These are phyloP conservation scores for Hedychridium roseum DNA, from an alignment of 2,888 invertebrate genomes.

Conservation along the genomic window DNA sequence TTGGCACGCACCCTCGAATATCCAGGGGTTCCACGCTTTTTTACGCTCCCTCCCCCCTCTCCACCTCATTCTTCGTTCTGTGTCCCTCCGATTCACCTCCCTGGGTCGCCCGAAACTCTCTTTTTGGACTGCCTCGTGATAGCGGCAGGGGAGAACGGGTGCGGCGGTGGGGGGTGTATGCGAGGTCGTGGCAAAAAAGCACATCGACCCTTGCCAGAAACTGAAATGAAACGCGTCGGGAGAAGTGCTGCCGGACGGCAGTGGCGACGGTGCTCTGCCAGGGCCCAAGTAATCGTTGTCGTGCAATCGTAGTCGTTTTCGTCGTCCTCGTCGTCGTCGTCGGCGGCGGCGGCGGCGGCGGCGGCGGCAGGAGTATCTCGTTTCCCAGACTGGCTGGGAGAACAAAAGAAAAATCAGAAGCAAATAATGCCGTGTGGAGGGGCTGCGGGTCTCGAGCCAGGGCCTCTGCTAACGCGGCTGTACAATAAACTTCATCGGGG, in stretches of 20 bases:
- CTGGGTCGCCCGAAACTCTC: too few species aligned
- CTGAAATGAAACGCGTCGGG: slow-evolving; percentile 41
- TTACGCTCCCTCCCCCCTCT: not conserved
- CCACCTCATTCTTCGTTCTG: slow-evolving; percentile 13
- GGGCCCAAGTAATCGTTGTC: too few species aligned
- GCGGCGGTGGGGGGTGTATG: too few species aligned
- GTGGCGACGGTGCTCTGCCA: slow-evolving; percentile 31
- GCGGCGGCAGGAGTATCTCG: slow-evolving; percentile 11
- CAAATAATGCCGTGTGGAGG: slow-evolving; percentile 16
- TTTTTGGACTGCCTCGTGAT: too few species aligned
- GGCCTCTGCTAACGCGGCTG: slow-evolving; percentile 5
- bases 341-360: slow-evolving; percentile 3
- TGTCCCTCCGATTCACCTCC: too few species aligned
- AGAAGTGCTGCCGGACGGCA: slow-evolving; percentile 17
- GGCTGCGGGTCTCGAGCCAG: slow-evolving; percentile 2
- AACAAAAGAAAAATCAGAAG: slow-evolving; percentile 32
- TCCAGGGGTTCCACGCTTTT: slow-evolving; percentile 3
- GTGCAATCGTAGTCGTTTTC: slow-evolving; percentile 13
- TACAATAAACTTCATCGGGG: slow-evolving; percentile 19
- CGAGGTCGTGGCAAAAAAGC: not conserved
- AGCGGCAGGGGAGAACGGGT: too few species aligned
- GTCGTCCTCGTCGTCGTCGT: slow-evolving; percentile 15
- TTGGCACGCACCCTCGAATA: slow-evolving; percentile 36
- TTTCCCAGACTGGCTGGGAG: slow-evolving; percentile 22
- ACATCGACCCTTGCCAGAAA: slow-evolving; percentile 38